phyloP scores from a whole-genome alignment of 2,888 invertebrate genomes.

The Chrysotoxum bicinctum region DNA sequence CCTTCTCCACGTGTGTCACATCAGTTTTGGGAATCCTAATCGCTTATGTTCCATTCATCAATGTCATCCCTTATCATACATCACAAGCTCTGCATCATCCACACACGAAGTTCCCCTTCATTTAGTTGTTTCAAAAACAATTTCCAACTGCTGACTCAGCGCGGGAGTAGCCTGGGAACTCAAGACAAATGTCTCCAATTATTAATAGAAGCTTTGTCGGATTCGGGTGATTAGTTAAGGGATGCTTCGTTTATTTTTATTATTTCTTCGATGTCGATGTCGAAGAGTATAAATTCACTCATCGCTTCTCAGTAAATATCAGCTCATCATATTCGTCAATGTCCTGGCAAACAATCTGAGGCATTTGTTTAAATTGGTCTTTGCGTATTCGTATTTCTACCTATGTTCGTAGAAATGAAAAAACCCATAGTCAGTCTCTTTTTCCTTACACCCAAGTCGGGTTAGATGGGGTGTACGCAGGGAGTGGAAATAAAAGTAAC shows the following conservation, averaged over 20 bases:
- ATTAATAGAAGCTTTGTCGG: conserved; percentile 54
- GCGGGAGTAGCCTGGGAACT: conserved; percentile 2
- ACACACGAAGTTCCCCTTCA: conserved; percentile 9
- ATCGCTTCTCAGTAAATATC: conserved; percentile 63
- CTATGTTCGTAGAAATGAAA: background rate
- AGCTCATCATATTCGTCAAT: conserved; percentile 71
- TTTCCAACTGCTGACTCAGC: conserved; percentile 27
- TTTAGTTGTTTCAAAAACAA: conserved; percentile 39
- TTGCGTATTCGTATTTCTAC: background rate
- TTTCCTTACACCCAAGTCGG: background rate
- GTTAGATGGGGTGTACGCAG: background rate
- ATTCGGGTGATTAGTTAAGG: conserved; percentile 61
- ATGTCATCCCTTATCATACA: conserved; percentile 56
- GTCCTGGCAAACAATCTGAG: conserved; percentile 60
- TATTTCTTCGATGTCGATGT: background rate
- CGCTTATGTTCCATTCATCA: conserved; percentile 56
- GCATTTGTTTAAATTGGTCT: conserved; percentile 62
- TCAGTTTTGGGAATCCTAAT: conserved; percentile 36
- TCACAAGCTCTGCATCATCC: conserved; percentile 32
- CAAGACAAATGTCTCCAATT: conserved; percentile 67
- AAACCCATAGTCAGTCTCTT: background rate
- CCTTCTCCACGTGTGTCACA: conserved; percentile 63
- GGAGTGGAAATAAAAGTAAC: conserved; percentile 8
- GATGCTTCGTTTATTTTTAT: background rate
- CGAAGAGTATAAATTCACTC: conserved; percentile 47